Percentiles rank a stretch among this genome's conserved stretches.
Conservation (phyloP, 1,140 invertebrate genomes). For the Mylabris phalerata region DNA sequence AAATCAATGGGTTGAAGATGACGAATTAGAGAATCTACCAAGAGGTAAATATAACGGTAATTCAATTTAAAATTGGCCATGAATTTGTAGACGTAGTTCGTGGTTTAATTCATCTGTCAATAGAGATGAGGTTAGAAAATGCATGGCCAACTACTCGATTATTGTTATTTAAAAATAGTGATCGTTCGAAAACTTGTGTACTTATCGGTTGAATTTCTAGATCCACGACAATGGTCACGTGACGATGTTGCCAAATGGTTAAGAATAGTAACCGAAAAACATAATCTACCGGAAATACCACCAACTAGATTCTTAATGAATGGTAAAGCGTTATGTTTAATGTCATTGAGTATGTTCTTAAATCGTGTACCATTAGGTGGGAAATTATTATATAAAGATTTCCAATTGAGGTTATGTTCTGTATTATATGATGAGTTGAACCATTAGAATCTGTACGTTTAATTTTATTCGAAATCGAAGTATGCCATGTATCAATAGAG, state of each 20-base stretch:
- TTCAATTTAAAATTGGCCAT: no score
- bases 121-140: no score
- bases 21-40: slow-evolving; percentile 26
- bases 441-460: no score
- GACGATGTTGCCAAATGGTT: slow-evolving; percentile 61
- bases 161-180: no score
- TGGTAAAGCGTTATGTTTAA: slow-evolving; percentile 68
- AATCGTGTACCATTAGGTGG: slow-evolving; percentile 60
- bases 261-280: slow-evolving; percentile 50
- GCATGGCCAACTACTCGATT: no score
- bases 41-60: slow-evolving; percentile 27
- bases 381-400: slow-evolving; percentile 55
- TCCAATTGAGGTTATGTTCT: slow-evolving; percentile 35
- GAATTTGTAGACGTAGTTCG: no score
- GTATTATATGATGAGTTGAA: slow-evolving; percentile 25
- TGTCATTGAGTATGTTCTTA: slow-evolving; percentile 67
- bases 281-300: slow-evolving; percentile 50
- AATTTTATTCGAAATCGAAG: no score
- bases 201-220: slow-evolving; percentile 35
- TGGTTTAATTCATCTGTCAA: no score
- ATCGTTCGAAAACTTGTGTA: no score
- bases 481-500: no score
- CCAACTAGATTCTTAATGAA: slow-evolving; percentile 66
- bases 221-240: slow-evolving; percentile 62
- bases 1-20: background rate